These are phyloP conservation scores for Hydrozoanthus tunicans DNA, from an alignment of 64 coral and sea anemone genomes.

Conservation along the genomic window DNA sequence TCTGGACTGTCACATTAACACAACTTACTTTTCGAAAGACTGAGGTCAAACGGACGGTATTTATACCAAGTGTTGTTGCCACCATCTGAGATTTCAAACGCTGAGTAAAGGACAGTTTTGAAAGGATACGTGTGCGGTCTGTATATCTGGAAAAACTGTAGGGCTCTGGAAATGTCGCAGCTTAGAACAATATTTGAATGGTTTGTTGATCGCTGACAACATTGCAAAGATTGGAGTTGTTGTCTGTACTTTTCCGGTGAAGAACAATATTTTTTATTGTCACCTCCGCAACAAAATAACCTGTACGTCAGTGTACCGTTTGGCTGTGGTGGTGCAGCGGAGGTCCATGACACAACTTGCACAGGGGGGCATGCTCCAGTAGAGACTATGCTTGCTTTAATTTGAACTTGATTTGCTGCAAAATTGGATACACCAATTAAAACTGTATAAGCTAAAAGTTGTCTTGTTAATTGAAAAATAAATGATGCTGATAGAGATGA, in stretches of 20 bases:
- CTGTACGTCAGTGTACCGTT: background rate
- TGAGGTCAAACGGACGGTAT: background rate
- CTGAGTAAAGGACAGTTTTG: background rate
- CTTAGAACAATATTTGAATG: background rate
- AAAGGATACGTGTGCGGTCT: background rate
- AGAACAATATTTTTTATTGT: background rate
- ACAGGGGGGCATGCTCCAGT: constrained; percentile 12
- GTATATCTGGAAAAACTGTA: background rate
- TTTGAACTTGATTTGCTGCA: constrained; percentile 22
- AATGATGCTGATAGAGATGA: too few species aligned
- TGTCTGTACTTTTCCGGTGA: background rate
- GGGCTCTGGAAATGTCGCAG: constrained; percentile 1
- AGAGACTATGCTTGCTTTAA: background rate
- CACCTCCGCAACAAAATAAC: constrained; percentile 4
- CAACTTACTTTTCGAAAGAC: constrained; percentile 1
- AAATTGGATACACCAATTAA: too few species aligned
- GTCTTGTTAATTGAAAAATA: too few species aligned
- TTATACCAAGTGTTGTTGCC: background rate
- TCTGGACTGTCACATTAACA: too few species aligned
- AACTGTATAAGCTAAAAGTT: too few species aligned
- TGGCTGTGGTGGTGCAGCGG: background rate
- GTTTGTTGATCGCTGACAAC: background rate
- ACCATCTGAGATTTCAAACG: background rate
- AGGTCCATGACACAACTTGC: constrained; percentile 1
- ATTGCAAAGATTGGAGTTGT: background rate